A percentile compares a stretch with the other conserved stretches of the same genome.
Conservation (phyloP, 2,113 vertebrate species). For the Aleadryas rufinucha region DNA sequence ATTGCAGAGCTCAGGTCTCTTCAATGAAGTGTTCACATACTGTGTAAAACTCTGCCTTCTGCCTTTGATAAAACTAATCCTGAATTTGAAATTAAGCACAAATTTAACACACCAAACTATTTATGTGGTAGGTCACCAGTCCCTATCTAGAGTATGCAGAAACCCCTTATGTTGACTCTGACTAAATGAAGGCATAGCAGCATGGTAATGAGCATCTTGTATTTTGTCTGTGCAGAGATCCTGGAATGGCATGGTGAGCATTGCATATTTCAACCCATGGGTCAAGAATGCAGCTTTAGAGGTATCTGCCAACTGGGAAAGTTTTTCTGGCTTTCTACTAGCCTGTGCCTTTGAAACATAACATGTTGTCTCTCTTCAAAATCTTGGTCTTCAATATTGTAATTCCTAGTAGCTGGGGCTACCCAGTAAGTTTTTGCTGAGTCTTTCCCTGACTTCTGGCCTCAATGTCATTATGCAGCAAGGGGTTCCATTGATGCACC, state of each 20-base stretch:
- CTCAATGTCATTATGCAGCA: background rate
- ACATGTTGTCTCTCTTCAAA: background rate
- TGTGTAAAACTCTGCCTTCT: background rate
- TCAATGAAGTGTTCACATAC: background rate
- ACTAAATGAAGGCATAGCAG: background rate
- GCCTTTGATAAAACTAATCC: background rate
- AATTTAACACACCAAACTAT: background rate
- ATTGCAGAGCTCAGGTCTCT: background rate
- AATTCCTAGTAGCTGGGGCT: background rate
- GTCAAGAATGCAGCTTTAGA: background rate
- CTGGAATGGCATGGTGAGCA: background rate
- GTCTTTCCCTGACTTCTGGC: background rate
- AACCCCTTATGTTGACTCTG: background rate
- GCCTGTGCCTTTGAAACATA: background rate
- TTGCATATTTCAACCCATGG: background rate
- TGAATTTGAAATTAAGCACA: background rate
- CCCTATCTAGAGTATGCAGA: background rate
- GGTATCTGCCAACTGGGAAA: background rate
- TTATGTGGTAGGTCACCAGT: background rate
- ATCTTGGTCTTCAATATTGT: background rate
- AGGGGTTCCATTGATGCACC: background rate
- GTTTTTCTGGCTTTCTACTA: background rate
- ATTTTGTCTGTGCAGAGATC: background rate
- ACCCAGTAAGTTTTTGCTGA: background rate
- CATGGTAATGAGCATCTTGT: background rate